phyloP scores from a whole-genome alignment of 2,797 vertebrate species.

The Peromyscus aztecus region DNA sequence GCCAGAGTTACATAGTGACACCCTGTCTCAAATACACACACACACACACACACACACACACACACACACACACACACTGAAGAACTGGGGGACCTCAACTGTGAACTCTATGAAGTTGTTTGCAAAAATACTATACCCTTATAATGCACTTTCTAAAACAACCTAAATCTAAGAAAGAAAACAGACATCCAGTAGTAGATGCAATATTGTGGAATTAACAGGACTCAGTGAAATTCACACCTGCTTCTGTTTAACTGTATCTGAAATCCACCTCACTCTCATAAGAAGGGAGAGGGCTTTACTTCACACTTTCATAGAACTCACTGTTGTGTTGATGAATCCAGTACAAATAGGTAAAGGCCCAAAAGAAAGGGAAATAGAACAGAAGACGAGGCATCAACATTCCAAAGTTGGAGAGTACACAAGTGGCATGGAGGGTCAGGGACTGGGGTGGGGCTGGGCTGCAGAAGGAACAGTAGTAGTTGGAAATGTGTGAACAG shows the following conservation, averaged over 20 bases:
- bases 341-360: background rate
- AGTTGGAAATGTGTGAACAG: background rate
- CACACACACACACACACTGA: background rate
- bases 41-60: background rate
- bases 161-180: background rate
- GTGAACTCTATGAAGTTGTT: background rate
- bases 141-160: background rate
- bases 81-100: background rate
- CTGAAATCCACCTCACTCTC: background rate
- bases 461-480: background rate
- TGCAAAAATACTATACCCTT: too few relatives aligned
- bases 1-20: background rate
- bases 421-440: too few relatives aligned
- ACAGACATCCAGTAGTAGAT: background rate
- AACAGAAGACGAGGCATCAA: background rate
- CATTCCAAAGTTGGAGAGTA: background rate
- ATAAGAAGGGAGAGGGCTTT: background rate
- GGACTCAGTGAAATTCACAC: background rate
- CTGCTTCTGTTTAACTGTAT: background rate
- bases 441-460: background rate
- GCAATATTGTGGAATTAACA: background rate
- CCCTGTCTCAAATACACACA: background rate
- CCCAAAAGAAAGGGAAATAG: background rate
- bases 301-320: background rate
- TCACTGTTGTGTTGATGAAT: background rate